These are phyloP conservation scores for Oopsacas minuta DNA, from an alignment of 37 sponge, comb jelly and placozoan genomes.

Conservation along the genomic window DNA sequence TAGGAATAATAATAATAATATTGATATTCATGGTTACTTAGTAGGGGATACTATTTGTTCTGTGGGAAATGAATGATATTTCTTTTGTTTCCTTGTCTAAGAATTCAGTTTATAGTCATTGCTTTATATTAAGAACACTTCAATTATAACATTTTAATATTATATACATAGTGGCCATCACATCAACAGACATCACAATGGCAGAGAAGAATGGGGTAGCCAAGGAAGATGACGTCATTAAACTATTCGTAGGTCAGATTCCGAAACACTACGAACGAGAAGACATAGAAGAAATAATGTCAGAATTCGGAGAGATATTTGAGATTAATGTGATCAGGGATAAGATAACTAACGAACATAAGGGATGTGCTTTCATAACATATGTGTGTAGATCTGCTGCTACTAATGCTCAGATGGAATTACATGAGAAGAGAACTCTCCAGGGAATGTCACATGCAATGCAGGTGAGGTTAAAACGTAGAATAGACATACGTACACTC, in stretches of 20 bases:
- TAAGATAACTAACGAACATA: conserved; percentile 43
- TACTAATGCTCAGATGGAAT: conserved; percentile 53
- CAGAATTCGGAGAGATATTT: conserved; percentile 59
- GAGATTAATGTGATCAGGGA: conserved; percentile 60
- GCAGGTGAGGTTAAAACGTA: background rate
- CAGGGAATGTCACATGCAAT: conserved; percentile 33
- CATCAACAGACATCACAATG: background rate
- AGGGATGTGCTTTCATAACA: conserved; percentile 99
- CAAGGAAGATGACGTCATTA: conserved; percentile 64
- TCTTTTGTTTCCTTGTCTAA: too few species aligned
- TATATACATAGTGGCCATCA: background rate
- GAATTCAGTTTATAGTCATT: too few species aligned
- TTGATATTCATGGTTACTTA: too few species aligned
- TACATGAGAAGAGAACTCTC: conserved; percentile 73
- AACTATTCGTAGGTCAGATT: conserved; percentile 93
- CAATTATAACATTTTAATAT: too few species aligned
- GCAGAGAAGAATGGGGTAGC: background rate
- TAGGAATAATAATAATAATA: too few species aligned
- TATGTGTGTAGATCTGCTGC: conserved; percentile 58
- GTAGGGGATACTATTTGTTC: too few species aligned
- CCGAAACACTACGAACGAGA: conserved; percentile 62
- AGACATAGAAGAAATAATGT: conserved; percentile 63
- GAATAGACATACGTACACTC: too few species aligned
- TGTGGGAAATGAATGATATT: too few species aligned
- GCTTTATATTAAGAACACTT: too few species aligned